Base-by-base conservation (phyloP, 2,113 vertebrate genomes). In the Paratilapia polleni region DNA sequence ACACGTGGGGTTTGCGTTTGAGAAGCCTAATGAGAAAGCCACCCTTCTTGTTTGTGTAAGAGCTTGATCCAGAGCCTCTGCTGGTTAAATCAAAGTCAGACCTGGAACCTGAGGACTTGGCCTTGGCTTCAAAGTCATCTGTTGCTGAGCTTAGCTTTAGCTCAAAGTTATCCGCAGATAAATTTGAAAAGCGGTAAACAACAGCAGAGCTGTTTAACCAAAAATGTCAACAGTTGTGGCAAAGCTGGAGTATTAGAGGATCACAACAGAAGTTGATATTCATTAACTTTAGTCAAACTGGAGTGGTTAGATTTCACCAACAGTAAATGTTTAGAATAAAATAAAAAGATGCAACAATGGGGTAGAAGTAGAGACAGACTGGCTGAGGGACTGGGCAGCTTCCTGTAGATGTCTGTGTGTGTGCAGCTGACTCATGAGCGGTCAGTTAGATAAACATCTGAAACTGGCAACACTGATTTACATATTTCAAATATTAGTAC, bases 51-150 rank as follows among this genome's bases (percentile, higher is more conserved):
- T 92, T 90, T 92, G 79, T 83, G 63, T 85, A 83, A 80, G 77
- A 76, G 88, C 87, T 84, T 80, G 82, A 90, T 89, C 84, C 80
- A 87, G 74, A 85, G 36, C 36, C 68, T 82, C 70, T 66, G 77
- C 68, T 66, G 80, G 81, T 80, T 91, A 89, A 93, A 94, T 92
- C 78, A 90, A 80, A 90, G 82, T 93, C 91, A 91, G 92, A 91
- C 76, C 79, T 58, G 28, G 79, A 78, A 89, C 85, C 85, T 83
- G 80, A 86, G 90, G 70, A 83, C 83, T 92, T 92, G 90, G 91
- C 90, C n/a, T 1, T 13, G 56, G 82, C 89, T 92, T 92, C 90
- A 92, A 92, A 91, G 92, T 80, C 41, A 1, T 28, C 66, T 41
- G 58, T 60, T 58, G 52, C 38, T 22, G 79, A 81, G 82, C 60